Base-by-base conservation (phyloP, 2,797 vertebrate species). In the Gouania willdenowi region DNA sequence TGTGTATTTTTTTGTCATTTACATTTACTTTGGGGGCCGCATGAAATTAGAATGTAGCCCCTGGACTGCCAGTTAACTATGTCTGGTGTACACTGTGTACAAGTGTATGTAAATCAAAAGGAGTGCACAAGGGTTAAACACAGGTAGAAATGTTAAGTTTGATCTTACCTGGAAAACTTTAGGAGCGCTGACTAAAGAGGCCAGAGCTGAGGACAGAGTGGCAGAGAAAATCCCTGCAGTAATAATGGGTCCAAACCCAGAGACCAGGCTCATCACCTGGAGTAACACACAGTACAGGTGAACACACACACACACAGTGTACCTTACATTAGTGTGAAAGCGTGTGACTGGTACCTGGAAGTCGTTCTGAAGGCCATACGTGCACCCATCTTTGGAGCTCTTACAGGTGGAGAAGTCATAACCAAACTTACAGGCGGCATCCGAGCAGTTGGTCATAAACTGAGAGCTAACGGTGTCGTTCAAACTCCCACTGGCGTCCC, bases 201-300 rank as follows among this genome's bases (percentile, higher is more conserved):
- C 97, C 71, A 99, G 75, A n/a, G 97, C 97, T 9, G 97, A 99
- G 26, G 97, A 99, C 14, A 99, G 83, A 0, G 97, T 99, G 13
- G 97, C 97, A 23, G 95, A 98, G 81, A 99, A 99, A 73, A 99
- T 94, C 5, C 97, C 97, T 26, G 97, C 97, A 27, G 91, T 89
- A 81, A 99, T 98, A 47, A 99, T 79, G 0, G 95, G 97, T 23
- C 91, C 89, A 75, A 99, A 98, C 56, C 94, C 95, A 2, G 97
- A 95, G 33, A 95, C 95, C 78, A 92, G 66, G 52, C 93, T 94
- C 95, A 99, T 99, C 25, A 94, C 90, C 96, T 97, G 58, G 38
- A 41, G 0, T 1, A 0, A 28, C 10, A 10, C n/a, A n/a, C n/a
- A n/a, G n/a, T n/a, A n/a, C n/a, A n/a, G n/a, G n/a, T n/a, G n/a